Evolutionary conservation across 2,113 vertebrate genomes (phyloP).

Genomic region (Festucalex cinctus): DNA sequence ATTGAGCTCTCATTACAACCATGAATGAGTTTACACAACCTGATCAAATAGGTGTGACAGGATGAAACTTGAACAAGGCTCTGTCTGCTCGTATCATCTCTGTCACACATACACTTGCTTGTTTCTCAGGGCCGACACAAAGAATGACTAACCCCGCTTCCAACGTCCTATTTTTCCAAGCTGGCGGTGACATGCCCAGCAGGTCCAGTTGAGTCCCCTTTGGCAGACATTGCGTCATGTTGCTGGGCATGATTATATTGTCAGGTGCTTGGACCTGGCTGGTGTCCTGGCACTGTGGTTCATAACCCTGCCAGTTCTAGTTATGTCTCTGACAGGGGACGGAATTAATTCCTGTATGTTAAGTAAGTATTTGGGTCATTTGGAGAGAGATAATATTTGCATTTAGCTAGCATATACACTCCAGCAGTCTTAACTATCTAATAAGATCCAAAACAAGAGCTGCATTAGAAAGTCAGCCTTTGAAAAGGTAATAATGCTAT

Average conservation of each 20-base stretch:
- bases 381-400: background rate
- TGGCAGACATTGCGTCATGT: slow-evolving; percentile 36
- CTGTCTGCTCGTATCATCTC: background rate
- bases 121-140: no score
- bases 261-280: slow-evolving; percentile 45
- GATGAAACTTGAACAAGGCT: background rate
- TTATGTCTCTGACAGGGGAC: slow-evolving; percentile 40
- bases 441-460: no score
- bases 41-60: slow-evolving; percentile 8
- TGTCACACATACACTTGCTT: background rate
- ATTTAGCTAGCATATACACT: no score
- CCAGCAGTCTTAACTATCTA: no score
- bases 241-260: slow-evolving; percentile 34
- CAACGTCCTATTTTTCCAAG: background rate
- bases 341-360: slow-evolving; percentile 50
- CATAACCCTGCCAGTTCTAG: slow-evolving; percentile 27
- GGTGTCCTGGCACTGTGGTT: slow-evolving; percentile 47
- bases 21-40: background rate
- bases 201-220: slow-evolving; percentile 22
- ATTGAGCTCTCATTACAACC: background rate
- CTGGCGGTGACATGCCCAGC: slow-evolving; percentile 4
- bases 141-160: background rate
- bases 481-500: no score
- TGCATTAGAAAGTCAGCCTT: no score
- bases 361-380: slow-evolving; percentile 12